phyloP scores from a whole-genome alignment of 53 echinoderm and acorn worm genomes.

The Arbacia lixula region DNA sequence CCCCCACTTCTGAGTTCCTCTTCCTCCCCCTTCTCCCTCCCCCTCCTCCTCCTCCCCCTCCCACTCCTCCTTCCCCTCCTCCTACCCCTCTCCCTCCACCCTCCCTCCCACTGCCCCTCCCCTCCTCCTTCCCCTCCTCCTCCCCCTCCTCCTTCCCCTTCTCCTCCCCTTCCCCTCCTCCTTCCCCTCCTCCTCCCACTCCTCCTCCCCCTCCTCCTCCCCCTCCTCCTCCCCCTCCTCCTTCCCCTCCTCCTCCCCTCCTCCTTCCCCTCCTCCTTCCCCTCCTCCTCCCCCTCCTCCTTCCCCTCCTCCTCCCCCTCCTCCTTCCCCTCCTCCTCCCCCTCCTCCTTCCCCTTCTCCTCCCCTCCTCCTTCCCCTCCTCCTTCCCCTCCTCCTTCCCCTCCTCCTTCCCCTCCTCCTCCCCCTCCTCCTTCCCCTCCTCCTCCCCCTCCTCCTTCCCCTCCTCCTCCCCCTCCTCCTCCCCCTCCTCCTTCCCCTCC shows the following conservation, averaged over 20 bases:
- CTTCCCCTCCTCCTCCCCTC: neutral
- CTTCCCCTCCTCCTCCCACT: too few species aligned
- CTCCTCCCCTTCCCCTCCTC: neutral
- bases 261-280: neutral
- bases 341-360: neutral
- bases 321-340: neutral
- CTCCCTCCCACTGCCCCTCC: neutral
- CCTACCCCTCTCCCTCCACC: neutral
- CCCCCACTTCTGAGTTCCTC: neutral
- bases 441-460: neutral
- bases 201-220: neutral
- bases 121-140: neutral
- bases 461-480: neutral
- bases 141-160: neutral
- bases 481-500: constrained; percentile 5
- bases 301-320: too few species aligned
- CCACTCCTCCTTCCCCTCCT: neutral
- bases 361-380: neutral
- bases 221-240: neutral
- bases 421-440: neutral
- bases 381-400: neutral
- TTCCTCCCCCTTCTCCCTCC: neutral
- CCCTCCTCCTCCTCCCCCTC: neutral
- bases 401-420: neutral
- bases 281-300: neutral